Percentiles rank a stretch among this genome's conserved stretches.
Conservation (phyloP, 2,888 invertebrate species). For the Dusona sp. region DNA sequence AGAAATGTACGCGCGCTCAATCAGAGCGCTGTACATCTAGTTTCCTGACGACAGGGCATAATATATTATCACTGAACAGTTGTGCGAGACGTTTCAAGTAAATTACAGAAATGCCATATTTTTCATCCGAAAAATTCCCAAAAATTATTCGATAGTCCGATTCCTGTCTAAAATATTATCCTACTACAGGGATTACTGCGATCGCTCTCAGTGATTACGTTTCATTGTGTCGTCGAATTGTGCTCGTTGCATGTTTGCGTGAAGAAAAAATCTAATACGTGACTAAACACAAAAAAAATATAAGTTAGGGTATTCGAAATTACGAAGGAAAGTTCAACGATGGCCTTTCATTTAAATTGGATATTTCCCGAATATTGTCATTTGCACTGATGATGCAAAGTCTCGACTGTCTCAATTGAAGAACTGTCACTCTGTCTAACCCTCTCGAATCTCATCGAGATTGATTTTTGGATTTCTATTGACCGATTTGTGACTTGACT, state of each 20-base stretch:
- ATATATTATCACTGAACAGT: conserved; percentile 1
- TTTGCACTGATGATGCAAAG: background rate
- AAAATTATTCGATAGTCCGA: background rate
- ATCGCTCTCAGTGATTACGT: background rate
- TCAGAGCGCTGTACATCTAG: background rate
- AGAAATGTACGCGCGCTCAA: conserved; percentile 5
- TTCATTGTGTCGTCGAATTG: background rate
- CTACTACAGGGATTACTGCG: too few relatives aligned
- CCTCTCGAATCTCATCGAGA: too few relatives aligned
- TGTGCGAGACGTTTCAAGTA: background rate
- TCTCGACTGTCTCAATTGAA: background rate
- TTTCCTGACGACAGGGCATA: conserved; percentile 10
- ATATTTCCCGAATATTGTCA: too few relatives aligned
- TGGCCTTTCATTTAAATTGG: too few relatives aligned
- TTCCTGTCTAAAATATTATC: background rate
- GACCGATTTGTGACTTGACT: too few relatives aligned
- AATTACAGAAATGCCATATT: background rate
- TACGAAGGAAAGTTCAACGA: too few relatives aligned
- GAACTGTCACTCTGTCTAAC: background rate
- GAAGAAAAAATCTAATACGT: background rate
- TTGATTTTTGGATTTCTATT: too few relatives aligned
- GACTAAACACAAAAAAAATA: background rate
- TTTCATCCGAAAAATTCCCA: background rate
- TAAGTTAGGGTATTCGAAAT: background rate
- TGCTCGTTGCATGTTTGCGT: background rate